Evolutionary conservation across 1,140 invertebrate species (phyloP).

Genomic region (Caenorhabditis latens): DNA sequence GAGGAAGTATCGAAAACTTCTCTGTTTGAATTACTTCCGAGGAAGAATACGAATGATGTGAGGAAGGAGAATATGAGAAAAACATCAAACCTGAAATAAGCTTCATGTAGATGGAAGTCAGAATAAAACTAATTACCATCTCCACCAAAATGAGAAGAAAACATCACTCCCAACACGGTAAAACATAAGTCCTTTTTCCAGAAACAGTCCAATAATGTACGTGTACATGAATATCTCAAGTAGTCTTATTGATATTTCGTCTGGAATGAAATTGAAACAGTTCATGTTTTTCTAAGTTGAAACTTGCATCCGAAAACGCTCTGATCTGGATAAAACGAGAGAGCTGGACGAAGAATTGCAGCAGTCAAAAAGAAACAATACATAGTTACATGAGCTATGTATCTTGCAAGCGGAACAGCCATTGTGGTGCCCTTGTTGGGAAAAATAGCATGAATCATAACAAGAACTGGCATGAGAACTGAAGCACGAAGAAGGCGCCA

Average conservation of each 20-base stretch:
- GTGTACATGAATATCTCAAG: conserved; percentile 61
- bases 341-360: conserved; percentile 1
- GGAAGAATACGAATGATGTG: conserved; percentile 10
- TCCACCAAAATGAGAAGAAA: conserved; percentile 70
- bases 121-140: conserved; percentile 56
- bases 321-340: neutral
- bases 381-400: conserved; percentile 60
- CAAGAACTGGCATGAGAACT: conserved; percentile 64
- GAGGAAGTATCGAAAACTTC: neutral
- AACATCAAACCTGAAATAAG: conserved; percentile 20
- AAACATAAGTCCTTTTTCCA: conserved; percentile 61
- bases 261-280: neutral
- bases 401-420: conserved; percentile 58
- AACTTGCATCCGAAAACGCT: neutral
- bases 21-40: neutral
- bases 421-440: neutral
- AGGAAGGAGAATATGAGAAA: conserved; percentile 14
- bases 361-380: conserved; percentile 61
- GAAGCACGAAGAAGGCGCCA: conserved; percentile 63
- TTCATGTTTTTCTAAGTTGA: neutral
- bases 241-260: neutral
- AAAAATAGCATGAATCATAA: conserved; percentile 54
- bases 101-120: neutral
- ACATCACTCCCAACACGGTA: conserved; percentile 44
- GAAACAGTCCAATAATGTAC: conserved; percentile 65